phyloP scores from a whole-genome alignment of 2,888 invertebrate genomes.

The Leptinotarsa haldemani region DNA sequence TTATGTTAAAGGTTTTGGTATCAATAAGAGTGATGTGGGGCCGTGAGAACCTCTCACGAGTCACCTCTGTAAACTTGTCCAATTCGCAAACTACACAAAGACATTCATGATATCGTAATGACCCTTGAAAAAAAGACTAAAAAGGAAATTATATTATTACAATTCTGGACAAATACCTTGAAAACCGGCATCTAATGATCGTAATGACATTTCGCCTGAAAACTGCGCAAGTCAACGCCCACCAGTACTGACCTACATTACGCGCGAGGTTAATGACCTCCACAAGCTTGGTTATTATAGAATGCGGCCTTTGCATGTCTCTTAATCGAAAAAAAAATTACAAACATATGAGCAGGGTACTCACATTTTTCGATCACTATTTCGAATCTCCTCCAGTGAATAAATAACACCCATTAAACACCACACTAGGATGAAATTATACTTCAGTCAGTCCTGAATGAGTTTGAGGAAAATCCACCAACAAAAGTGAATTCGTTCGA shows the following conservation, averaged over 20 bases:
- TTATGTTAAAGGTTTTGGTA: too few relatives aligned
- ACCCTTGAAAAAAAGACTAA: neutral
- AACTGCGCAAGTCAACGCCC: slow-evolving; percentile 62
- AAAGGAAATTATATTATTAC: neutral
- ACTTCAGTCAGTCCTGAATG: slow-evolving; percentile 7
- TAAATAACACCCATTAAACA: slow-evolving; percentile 36
- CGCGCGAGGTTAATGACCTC: slow-evolving; percentile 61
- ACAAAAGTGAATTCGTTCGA: neutral
- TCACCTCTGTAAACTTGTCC: neutral
- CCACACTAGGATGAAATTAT: slow-evolving; percentile 21
- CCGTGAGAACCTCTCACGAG: neutral
- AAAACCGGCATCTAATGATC: slow-evolving; percentile 43
- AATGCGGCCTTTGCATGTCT: slow-evolving; percentile 45
- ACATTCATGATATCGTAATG: neutral
- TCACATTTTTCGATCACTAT: slow-evolving; percentile 53
- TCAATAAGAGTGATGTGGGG: neutral
- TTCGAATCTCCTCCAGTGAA: slow-evolving; percentile 23
- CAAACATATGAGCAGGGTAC: slow-evolving; percentile 35
- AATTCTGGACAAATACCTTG: slow-evolving; percentile 28
- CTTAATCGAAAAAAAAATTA: slow-evolving; percentile 17
- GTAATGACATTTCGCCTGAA: slow-evolving; percentile 51
- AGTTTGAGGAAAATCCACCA: slow-evolving; percentile 5
- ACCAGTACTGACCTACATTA: slow-evolving; percentile 66
- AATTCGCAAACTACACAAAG: neutral
- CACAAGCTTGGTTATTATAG: slow-evolving; percentile 57